These are phyloP conservation scores for Cataglyphis albicans DNA, from an alignment of 2,888 invertebrate species.

Conservation along the genomic window DNA sequence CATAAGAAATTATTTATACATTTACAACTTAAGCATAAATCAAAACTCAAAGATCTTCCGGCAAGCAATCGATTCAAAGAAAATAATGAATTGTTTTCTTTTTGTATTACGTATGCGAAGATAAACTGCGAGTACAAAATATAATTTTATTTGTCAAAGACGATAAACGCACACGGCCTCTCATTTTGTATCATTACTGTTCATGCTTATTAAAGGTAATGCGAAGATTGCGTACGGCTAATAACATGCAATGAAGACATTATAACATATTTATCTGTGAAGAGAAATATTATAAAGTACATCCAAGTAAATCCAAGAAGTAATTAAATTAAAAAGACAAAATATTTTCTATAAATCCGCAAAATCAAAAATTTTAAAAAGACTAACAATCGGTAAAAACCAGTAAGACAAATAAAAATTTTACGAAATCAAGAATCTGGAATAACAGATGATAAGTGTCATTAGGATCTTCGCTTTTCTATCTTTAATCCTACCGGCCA, in stretches of 20 bases:
- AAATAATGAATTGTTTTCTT: background rate
- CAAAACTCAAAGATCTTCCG: constrained; percentile 41
- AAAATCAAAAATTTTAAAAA: background rate
- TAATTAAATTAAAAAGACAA: background rate
- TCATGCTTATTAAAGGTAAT: constrained; percentile 28
- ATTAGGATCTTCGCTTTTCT: background rate
- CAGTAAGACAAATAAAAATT: background rate
- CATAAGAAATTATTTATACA: background rate
- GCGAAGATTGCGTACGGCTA: background rate
- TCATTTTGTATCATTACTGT: constrained; percentile 25
- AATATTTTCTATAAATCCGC: background rate
- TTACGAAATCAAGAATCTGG: background rate
- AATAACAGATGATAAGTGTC: background rate
- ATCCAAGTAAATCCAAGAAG: background rate
- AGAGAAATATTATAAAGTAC: background rate
- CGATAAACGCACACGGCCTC: background rate
- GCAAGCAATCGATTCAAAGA: constrained; percentile 6
- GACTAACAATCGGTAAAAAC: background rate
- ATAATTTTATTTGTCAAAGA: background rate
- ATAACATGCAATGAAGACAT: constrained; percentile 1
- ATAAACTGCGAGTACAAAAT: background rate
- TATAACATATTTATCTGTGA: background rate
- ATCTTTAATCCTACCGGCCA: background rate
- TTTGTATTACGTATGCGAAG: background rate
- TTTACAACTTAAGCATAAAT: constrained; percentile 48